A percentile compares a stretch with the other conserved stretches of the same genome.
These are phyloP conservation scores for Apostichopus californicus DNA, from an alignment of 35 echinoderm and acorn worm species.

Conservation along the genomic window DNA sequence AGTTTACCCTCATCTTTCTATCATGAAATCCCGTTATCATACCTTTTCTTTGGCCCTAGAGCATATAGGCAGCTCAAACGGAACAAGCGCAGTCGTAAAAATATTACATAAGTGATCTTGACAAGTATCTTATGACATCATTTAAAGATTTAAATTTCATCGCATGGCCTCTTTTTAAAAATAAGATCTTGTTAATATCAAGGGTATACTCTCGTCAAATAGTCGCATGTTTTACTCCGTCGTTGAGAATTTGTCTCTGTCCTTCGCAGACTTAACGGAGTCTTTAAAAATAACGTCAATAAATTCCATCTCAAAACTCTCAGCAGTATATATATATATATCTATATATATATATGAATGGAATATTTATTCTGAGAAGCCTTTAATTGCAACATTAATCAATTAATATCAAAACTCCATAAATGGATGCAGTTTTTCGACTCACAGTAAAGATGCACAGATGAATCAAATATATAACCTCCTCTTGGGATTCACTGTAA, in stretches of 20 bases:
- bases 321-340: neutral
- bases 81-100: neutral
- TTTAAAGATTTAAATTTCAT: slow-evolving; percentile 11
- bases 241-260: neutral
- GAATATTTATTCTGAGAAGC: no score
- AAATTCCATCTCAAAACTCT: neutral
- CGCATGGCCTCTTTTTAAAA: slow-evolving; percentile 9
- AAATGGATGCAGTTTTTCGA: no score
- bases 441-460: no score
- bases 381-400: no score
- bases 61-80: neutral
- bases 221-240: neutral
- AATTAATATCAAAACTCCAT: no score
- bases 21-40: neutral
- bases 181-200: slow-evolving; percentile 5
- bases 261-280: neutral
- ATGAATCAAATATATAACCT: no score
- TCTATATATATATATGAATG: no score
- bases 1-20: neutral
- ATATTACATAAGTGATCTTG: slow-evolving; percentile 19
- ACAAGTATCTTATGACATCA: slow-evolving; percentile 2
- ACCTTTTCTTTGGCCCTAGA: neutral
- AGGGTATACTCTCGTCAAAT: slow-evolving; percentile 9
- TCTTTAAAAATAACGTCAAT: neutral
- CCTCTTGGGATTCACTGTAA: no score